Base-by-base conservation (phyloP, 2,113 vertebrate genomes). In the Salminus brasiliensis region DNA sequence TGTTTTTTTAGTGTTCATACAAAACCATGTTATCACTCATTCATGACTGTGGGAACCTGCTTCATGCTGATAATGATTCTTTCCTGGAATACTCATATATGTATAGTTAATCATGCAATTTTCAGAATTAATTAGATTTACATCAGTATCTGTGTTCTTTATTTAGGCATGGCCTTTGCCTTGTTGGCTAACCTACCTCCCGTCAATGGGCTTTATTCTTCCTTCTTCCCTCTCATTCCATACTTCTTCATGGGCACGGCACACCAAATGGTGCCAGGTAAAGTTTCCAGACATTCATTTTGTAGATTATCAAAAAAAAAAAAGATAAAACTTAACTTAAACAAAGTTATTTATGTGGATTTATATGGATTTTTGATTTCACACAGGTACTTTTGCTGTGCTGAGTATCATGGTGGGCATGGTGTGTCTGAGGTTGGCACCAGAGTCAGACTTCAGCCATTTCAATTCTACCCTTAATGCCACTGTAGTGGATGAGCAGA, bases 231-330 rank as follows among this genome's bases (percentile, higher is more conserved):
- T 1, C 87, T 98, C 87, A 84, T 97, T 75, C 83, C 93, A 5
- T 98, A 97, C 86, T 91, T 98, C 88, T 95, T 98, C 92, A 92
- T 97, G 25, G 97, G 96, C 8, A 94, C 95, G 0, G 91, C 93
- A 78, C 96, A 93, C 79, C 97, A 98, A 92, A 97, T 98, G 95
- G 96, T 98, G 29, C 96, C 96, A 92, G 96, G 97, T 98, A 93
- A 93, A 89, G 88, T 83, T 81, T 82, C 27, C 84, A 84, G 83
- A 82, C 82, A 85, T 59, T 86, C 76, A 60, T 21, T 59, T 73
- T 59, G 34, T 3, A 10, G 29, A 55, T 72, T 72, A 39, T 18
- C 27, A 30, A 1, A 60, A 30, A 27, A 60, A 25, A 60, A n/a
- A n/a, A n/a, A n/a, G n/a, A n/a, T n/a, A n/a, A n/a, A n/a, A n/a